A percentile compares a stretch with the other conserved stretches of the same genome.
These are phyloP conservation scores for Orchesella cincta DNA, from an alignment of 1,140 invertebrate genomes.

Conservation along the genomic window DNA sequence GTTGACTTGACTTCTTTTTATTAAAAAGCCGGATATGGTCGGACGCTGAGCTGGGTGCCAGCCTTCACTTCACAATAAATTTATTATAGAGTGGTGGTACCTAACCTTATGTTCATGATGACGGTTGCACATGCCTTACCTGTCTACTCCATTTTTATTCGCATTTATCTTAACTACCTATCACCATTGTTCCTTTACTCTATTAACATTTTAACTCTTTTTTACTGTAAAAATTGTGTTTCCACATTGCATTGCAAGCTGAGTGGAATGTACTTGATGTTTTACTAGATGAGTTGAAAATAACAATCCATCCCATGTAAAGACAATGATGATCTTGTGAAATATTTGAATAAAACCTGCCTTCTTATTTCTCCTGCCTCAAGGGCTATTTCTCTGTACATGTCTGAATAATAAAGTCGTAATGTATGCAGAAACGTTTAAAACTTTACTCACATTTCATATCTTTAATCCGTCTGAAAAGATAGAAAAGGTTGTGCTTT, in stretches of 20 bases:
- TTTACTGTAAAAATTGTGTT: too few relatives aligned
- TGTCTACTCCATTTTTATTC: background rate
- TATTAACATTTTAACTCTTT: background rate
- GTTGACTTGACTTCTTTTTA: conserved; percentile 4
- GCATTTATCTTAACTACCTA: background rate
- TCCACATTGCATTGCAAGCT: too few relatives aligned
- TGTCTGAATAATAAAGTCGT: too few relatives aligned
- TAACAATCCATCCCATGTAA: too few relatives aligned
- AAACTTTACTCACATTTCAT: too few relatives aligned
- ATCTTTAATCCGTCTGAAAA: too few relatives aligned
- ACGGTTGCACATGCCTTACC: background rate
- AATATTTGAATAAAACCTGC: conserved; percentile 21
- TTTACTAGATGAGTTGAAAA: too few relatives aligned
- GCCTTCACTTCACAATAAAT: background rate
- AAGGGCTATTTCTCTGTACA: too few relatives aligned
- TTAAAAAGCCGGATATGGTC: conserved; percentile 16
- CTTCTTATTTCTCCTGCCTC: too few relatives aligned
- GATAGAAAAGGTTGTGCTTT: too few relatives aligned
- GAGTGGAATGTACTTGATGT: too few relatives aligned
- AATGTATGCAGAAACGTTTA: too few relatives aligned
- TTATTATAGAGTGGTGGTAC: background rate
- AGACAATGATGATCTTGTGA: conserved; percentile 10
- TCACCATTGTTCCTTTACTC: background rate
- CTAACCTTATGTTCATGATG: background rate
- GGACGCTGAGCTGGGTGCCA: background rate